These are phyloP conservation scores for Knipowitschia caucasica DNA, from an alignment of 2,797 vertebrate species.

Conservation along the genomic window DNA sequence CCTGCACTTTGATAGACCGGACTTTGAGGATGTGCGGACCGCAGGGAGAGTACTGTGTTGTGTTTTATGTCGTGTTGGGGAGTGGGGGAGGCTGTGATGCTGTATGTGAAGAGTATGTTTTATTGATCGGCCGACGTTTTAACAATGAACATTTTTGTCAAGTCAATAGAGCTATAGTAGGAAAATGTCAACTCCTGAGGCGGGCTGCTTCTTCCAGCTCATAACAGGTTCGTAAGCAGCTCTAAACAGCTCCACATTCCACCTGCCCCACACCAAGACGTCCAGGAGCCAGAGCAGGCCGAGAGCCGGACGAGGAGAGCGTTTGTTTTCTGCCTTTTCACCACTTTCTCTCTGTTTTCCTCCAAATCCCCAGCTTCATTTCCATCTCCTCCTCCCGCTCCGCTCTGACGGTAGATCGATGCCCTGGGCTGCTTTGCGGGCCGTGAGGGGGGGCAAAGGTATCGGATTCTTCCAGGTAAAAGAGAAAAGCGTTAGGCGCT, in stretches of 20 bases:
- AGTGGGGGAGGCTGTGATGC: too few relatives aligned
- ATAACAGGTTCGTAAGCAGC: not conserved
- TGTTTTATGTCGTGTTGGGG: too few relatives aligned
- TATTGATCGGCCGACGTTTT: too few relatives aligned
- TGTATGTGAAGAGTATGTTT: too few relatives aligned
- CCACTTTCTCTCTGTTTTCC: not conserved
- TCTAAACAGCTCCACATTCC: not conserved
- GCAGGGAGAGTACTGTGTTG: too few relatives aligned
- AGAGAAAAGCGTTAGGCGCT: slow-evolving; percentile 2
- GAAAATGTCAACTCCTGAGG: too few relatives aligned
- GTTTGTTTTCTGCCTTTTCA: slow-evolving; percentile 4
- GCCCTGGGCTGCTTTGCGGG: not conserved
- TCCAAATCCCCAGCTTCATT: slow-evolving; percentile 4
- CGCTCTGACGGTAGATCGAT: slow-evolving; percentile 5
- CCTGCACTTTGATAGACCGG: too few relatives aligned
- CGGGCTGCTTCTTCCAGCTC: too few relatives aligned
- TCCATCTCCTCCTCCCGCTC: not conserved
- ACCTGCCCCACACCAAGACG: not conserved
- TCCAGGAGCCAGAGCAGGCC: not conserved
- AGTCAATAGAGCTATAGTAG: too few relatives aligned
- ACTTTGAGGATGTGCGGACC: too few relatives aligned
- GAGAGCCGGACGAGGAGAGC: not conserved
- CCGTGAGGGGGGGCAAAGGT: not conserved
- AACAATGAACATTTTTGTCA: too few relatives aligned
- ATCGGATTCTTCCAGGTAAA: slow-evolving; percentile 9